Base-by-base conservation (phyloP, 2,797 vertebrate genomes). In the Meriones psammophilus region DNA sequence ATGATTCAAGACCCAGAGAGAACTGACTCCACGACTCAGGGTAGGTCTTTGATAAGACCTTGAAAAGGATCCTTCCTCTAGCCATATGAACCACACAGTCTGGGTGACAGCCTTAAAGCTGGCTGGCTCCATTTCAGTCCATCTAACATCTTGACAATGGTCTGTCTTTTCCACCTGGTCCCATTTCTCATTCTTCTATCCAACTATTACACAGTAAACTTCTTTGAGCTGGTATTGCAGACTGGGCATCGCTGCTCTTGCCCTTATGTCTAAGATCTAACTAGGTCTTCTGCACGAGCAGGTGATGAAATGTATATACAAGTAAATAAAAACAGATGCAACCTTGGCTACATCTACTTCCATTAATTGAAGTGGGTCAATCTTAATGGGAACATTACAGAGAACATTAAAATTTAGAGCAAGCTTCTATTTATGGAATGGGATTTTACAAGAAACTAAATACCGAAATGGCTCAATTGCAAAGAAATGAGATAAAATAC, bases 401-500 rank as follows among this genome's bases (percentile, higher is more conserved):
- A 92, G 73, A 88, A 79, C 66, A 46, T 66, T 91, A 96, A 90
- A 66, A 86, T 88, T 85, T 54, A 95, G 94, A 89, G 39, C 54
- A 84, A 89, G 46, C 33, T 89, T 66, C 93, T 95, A 91, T 80
- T 95, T 79, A 89, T 30, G 62, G 54, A 87, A 69, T 56, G 66
- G 50, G 28, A 54, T 92, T 93, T 91, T 87, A 84, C 42, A 89
- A 94, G 92, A 94, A 88, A 85, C 83, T 46, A 60, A 94, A 92
- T 85, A 89, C 36, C 39, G 95, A 96, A 94, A 94, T 73, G 60
- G 69, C 60, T 95, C 89, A 77, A 15, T 74, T 93, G 74, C 81
- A 92, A 97, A 96, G 81, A 81, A 85, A 91, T 64, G 77, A 89
- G 95, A 89, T 46, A 69, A 92, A 95, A 91, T 91, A 87, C 42